Percentiles rank a stretch among this genome's conserved stretches.
These are phyloP conservation scores for Bombus impatiens DNA, from an alignment of 1,140 invertebrate genomes.

Conservation along the genomic window DNA sequence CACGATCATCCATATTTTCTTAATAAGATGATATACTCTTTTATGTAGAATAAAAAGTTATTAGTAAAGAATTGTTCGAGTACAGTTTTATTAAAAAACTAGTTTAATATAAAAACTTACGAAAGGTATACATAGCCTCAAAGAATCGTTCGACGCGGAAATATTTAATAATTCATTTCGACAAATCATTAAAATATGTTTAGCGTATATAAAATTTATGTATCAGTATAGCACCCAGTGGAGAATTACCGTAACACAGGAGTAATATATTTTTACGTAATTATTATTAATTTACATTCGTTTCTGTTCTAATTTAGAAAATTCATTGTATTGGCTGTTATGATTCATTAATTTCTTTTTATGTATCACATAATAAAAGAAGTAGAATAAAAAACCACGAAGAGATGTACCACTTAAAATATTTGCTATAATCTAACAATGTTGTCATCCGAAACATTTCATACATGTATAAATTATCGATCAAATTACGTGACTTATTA, in stretches of 20 bases:
- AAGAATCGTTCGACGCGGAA: slow-evolving; percentile 40
- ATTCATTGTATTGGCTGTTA: background rate
- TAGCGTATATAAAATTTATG: slow-evolving; percentile 46
- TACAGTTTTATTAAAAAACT: slow-evolving; percentile 49
- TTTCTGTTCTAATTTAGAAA: background rate
- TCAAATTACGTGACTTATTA: slow-evolving; percentile 47
- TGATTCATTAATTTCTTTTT: slow-evolving; percentile 15
- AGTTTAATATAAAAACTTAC: slow-evolving; percentile 58
- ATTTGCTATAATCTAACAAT: slow-evolving; percentile 1
- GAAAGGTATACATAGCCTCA: slow-evolving; percentile 56
- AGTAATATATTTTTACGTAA: slow-evolving; percentile 12
- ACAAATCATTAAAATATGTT: slow-evolving; percentile 50
- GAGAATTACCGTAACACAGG: slow-evolving; percentile 17
- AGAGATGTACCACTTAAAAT: slow-evolving; percentile 7
- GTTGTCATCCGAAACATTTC: slow-evolving; percentile 4
- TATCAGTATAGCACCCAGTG: slow-evolving; percentile 42
- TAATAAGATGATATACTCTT: background rate
- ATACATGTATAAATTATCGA: slow-evolving; percentile 17
- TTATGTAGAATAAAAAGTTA: background rate
- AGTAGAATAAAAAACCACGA: background rate
- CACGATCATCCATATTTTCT: background rate
- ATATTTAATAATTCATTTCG: slow-evolving; percentile 25
- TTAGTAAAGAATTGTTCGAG: slow-evolving; percentile 1
- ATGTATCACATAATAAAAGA: slow-evolving; percentile 3
- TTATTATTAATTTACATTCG: slow-evolving; percentile 17